Evolutionary conservation across 2,113 vertebrate genomes (phyloP).

Genomic region (Tiliqua scincoides): DNA sequence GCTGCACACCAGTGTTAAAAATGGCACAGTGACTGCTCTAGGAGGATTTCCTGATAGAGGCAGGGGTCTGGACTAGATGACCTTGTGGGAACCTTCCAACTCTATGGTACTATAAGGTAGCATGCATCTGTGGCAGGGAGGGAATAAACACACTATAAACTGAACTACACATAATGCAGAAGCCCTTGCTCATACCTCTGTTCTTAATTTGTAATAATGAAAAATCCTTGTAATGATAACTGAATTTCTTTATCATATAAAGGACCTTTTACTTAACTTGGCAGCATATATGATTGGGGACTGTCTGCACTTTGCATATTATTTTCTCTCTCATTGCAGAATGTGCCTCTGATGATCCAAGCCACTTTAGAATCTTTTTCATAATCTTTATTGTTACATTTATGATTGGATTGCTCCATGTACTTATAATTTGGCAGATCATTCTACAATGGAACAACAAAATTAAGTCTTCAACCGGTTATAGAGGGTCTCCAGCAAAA

Average conservation of each 20-base stretch:
- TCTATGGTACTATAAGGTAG: no score
- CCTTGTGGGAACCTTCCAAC: no score
- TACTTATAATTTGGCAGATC: conserved; percentile 86
- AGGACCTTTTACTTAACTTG: no score
- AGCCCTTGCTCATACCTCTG: no score
- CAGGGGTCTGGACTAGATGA: no score
- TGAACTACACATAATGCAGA: no score
- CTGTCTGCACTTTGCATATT: conserved; percentile 24
- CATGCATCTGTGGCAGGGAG: no score
- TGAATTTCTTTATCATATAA: background rate
- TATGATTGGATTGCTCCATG: conserved; percentile 88
- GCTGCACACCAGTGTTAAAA: no score
- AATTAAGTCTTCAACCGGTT: conserved; percentile 76
- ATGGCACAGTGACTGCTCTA: no score
- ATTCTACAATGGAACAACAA: conserved; percentile 81
- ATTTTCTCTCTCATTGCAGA: conserved; percentile 79
- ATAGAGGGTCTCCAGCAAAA: conserved; percentile 79
- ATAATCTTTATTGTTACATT: conserved; percentile 92
- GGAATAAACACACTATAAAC: no score
- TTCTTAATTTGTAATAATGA: background rate
- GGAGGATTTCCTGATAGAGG: no score
- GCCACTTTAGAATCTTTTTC: conserved; percentile 89
- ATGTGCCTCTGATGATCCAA: conserved; percentile 82
- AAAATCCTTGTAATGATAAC: fast-evolving
- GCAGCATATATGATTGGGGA: no score